These are phyloP conservation scores for Cerastis rubricosa DNA, from an alignment of 2,888 invertebrate species.

Conservation along the genomic window DNA sequence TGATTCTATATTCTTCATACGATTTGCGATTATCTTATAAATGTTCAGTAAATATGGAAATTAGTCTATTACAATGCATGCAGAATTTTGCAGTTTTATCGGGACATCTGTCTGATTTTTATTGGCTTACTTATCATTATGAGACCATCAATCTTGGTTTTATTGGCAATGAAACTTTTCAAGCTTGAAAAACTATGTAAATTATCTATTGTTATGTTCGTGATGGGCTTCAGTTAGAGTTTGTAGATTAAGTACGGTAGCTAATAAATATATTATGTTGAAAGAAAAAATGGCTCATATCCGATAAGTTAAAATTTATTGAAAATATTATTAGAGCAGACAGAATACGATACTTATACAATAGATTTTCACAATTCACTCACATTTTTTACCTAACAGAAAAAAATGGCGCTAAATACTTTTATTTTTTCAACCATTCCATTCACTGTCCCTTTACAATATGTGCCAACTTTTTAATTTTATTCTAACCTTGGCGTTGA, in stretches of 20 bases:
- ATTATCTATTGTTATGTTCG: slow-evolving; percentile 17
- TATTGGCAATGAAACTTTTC: slow-evolving; percentile 39
- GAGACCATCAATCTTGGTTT: slow-evolving; percentile 42
- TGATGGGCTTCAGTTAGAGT: not conserved
- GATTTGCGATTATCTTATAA: slow-evolving; percentile 42
- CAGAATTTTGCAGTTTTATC: slow-evolving; percentile 38
- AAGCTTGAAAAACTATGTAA: slow-evolving; percentile 27
- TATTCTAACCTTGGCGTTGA: slow-evolving; percentile 57
- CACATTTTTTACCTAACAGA: not conserved
- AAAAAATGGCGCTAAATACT: slow-evolving; percentile 21
- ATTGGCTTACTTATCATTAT: slow-evolving; percentile 38
- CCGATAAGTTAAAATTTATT: not conserved
- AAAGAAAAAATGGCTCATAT: not conserved
- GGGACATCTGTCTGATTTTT: slow-evolving; percentile 31
- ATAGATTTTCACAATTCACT: too few species aligned
- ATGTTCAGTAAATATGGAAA: slow-evolving; percentile 57
- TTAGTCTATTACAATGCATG: slow-evolving; percentile 36
- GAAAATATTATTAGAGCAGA: not conserved
- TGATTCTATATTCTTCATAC: slow-evolving; percentile 50
- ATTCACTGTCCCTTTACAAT: slow-evolving; percentile 22
- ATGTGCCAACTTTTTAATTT: slow-evolving; percentile 49
- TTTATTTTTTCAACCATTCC: slow-evolving; percentile 17
- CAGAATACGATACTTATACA: not conserved
- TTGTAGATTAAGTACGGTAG: not conserved
- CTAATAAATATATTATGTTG: not conserved